phyloP scores from a whole-genome alignment of 2,888 invertebrate species.

The Homarus gammarus region DNA sequence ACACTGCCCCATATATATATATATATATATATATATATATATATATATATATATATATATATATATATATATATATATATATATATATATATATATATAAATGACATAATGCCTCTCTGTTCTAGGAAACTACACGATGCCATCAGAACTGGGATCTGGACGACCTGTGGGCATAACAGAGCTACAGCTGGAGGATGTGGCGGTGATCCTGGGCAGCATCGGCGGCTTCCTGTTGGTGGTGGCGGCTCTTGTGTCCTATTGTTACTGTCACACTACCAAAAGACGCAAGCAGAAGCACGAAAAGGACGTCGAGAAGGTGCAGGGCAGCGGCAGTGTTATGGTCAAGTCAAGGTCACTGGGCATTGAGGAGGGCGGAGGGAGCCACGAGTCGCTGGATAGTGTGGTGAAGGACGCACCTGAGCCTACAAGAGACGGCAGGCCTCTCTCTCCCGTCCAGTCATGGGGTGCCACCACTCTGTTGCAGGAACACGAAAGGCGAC shows the following conservation, averaged over 20 bases:
- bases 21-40: too few species aligned
- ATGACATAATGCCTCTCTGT: too few species aligned
- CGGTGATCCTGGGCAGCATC: constrained; percentile 70
- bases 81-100: too few species aligned
- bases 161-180: constrained; percentile 61
- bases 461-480: constrained; percentile 74
- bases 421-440: constrained; percentile 47
- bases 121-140: constrained; percentile 71
- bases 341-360: constrained; percentile 65
- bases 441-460: constrained; percentile 74
- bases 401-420: constrained; percentile 67
- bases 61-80: too few species aligned
- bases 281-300: constrained; percentile 62
- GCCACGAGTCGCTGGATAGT: constrained; percentile 72
- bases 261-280: constrained; percentile 64
- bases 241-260: constrained; percentile 60
- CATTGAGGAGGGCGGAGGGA: constrained; percentile 55
- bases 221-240: constrained; percentile 69
- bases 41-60: too few species aligned
- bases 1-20: too few species aligned
- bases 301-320: constrained; percentile 59
- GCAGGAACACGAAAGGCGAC: constrained; percentile 72
- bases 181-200: constrained; percentile 69
- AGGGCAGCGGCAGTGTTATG: constrained; percentile 53
- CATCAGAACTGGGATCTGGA: constrained; percentile 73